Evolutionary conservation across 2,797 vertebrate species (phyloP).

Genomic region (Mormyrops boulengeri): DNA sequence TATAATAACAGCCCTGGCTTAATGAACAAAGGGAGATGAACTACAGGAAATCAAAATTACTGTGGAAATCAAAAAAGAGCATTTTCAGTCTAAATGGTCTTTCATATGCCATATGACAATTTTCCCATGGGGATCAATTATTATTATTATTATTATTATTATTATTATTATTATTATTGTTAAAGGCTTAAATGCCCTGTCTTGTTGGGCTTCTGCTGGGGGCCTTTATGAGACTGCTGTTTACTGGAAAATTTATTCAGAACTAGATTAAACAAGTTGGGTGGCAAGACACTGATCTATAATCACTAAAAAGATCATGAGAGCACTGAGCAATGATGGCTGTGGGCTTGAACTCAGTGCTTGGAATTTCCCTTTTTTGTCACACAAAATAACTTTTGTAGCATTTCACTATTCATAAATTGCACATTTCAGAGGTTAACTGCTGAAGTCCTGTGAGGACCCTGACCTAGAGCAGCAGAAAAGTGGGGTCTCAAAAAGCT

Average conservation of each 20-base stretch:
- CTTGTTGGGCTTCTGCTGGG: not conserved
- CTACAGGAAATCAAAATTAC: not conserved
- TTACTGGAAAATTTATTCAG: not conserved
- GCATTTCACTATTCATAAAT: not conserved
- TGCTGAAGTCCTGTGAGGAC: not conserved
- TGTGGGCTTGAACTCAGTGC: not conserved
- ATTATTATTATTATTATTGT: not conserved
- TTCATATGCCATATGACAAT: not conserved
- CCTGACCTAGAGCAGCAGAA: not conserved
- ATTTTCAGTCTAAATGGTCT: not conserved
- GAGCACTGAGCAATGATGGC: not conserved
- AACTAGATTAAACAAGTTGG: not conserved
- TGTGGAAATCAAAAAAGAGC: not conserved
- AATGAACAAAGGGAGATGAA: not conserved
- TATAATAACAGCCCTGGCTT: not conserved
- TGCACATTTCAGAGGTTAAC: not conserved
- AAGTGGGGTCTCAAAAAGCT: not conserved
- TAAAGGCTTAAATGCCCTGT: not conserved
- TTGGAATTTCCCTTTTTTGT: not conserved
- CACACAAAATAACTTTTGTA: not conserved
- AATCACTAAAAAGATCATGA: not conserved
- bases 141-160: too few relatives aligned
- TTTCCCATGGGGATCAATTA: not conserved
- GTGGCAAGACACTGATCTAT: not conserved
- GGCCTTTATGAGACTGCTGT: not conserved